Evolutionary conservation across 2,113 vertebrate genomes (phyloP), one percentile per base, ranked within the genome.

Genomic region (Clinocottus analis): DNA sequence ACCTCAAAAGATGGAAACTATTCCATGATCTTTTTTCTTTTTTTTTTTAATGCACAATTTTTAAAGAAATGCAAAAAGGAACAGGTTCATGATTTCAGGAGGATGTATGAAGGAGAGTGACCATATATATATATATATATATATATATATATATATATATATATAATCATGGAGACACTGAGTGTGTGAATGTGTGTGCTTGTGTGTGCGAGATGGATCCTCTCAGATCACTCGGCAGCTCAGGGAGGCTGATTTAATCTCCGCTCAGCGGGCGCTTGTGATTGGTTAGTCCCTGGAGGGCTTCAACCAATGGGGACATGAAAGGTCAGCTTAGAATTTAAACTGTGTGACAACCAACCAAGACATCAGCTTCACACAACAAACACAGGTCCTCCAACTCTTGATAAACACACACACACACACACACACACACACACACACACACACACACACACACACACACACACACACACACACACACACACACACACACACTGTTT

Each of bases 211-310:
- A 63, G 72, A 75, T n/a, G 35, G 68, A 73, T 71, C 33, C 60
- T 59, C 60, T 83, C 55, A 75, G 76, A 83, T 71, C 77, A 64
- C 56, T 70, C 53, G 69, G 56, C 78, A 74, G 69, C 66, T 71
- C 77, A 19, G 65, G 27, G 74, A 81, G 65, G 12, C 51, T 73
- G 85, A 83, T 90, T 88, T 77, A 83, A 86, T 90, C 72, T 76
- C 29, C 2, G 27, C 79, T 64, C 72, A 73, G 75, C 1, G 0
- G 84, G 61, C 14, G 43, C 76, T 23, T 47, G 43, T 87, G 86
- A 89, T 91, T 88, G 78, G 85, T 76, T 90, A 41, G 60, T 91
- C 86, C 78, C 80, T 39, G 19, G 75, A 82, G 86, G 60, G 62
- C 27, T 78, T 75, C 7, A 13, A 79, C 85, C 86, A 79, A 21